Percentiles rank a stretch among this genome's conserved stretches.
Evolutionary conservation across 2,797 vertebrate species (phyloP).

Genomic region (Phalloptychus januarius): DNA sequence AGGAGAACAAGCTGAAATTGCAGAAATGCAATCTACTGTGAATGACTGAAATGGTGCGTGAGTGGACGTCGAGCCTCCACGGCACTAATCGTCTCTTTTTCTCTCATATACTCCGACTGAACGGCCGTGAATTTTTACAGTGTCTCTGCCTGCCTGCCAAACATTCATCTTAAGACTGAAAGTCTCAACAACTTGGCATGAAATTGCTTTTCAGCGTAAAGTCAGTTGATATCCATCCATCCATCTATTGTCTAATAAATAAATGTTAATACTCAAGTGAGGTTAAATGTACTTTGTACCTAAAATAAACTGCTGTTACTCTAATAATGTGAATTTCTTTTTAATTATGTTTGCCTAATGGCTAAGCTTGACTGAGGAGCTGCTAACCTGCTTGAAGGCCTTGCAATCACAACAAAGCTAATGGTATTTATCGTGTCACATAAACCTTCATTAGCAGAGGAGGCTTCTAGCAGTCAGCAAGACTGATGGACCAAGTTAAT

Average conservation of each 20-base stretch:
- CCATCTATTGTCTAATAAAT: slow-evolving; percentile 35
- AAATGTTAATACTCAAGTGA: slow-evolving; percentile 28
- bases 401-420: slow-evolving; percentile 38
- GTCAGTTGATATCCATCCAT: slow-evolving; percentile 17
- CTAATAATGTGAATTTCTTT: neutral
- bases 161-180: slow-evolving; percentile 57
- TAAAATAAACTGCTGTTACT: slow-evolving; percentile 14
- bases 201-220: slow-evolving; percentile 62
- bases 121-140: slow-evolving; percentile 22
- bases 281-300: slow-evolving; percentile 34
- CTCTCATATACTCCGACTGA: slow-evolving; percentile 32
- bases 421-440: slow-evolving; percentile 39
- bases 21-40: slow-evolving; percentile 59
- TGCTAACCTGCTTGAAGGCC: slow-evolving; percentile 39
- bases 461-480: slow-evolving; percentile 36
- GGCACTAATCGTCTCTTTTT: slow-evolving; percentile 43
- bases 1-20: slow-evolving; percentile 58
- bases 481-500: slow-evolving; percentile 43
- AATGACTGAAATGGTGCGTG: slow-evolving; percentile 46
- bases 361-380: slow-evolving; percentile 30
- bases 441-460: slow-evolving; percentile 60
- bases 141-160: slow-evolving; percentile 35
- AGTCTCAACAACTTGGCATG: slow-evolving; percentile 56
- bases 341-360: slow-evolving; percentile 15
- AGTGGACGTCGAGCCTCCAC: slow-evolving; percentile 55